Evolutionary conservation across 2,888 invertebrate genomes (phyloP), one percentile per base, ranked within the genome.

Genomic region (Ennomos quercinarius): DNA sequence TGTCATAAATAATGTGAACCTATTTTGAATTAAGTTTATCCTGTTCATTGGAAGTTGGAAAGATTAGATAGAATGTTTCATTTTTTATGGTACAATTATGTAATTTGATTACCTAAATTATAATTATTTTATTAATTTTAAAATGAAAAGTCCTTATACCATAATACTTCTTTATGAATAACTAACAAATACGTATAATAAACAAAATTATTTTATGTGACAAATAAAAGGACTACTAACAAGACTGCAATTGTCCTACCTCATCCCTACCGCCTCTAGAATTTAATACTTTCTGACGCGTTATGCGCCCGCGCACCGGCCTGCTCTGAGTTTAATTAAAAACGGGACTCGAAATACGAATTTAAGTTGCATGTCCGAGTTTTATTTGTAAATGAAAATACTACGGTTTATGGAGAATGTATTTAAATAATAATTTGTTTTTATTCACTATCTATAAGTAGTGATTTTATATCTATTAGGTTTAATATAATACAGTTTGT

Each of bases 261-360:
- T 72, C 70, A 71, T 68, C 72, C 71, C 70, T 63, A 61, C 52
- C 52, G 39, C 65, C 68, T 73, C 71, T 74, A 78, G 77, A 84
- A 77, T 73, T 76, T 86, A 85, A 87, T 84, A 78, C 81, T 72
- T 78, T 78, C 74, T 78, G 86, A 86, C 86, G 83, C 78, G 75
- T 68, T 66, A 68, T 73, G 78, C 77, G 77, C 76, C 67, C 68
- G 81, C 77, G 76, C 77, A 68, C 62, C 64, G 61, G 66, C 64
- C 68, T 72, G 64, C 52, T 58, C 64, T 66, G 68, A 67, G 74
- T 77, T 86, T 87, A 88, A 88, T 88, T 88, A 87, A 88, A 87
- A 88, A 87, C 87, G 83, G 84, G 86, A 86, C 81, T 76, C 80
- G 76, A 80, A 83, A 81, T 74, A 74, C 73, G 72, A 65, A 67